phyloP scores from a whole-genome alignment of 1,140 invertebrate genomes.

The Hylaeus anthracinus region DNA sequence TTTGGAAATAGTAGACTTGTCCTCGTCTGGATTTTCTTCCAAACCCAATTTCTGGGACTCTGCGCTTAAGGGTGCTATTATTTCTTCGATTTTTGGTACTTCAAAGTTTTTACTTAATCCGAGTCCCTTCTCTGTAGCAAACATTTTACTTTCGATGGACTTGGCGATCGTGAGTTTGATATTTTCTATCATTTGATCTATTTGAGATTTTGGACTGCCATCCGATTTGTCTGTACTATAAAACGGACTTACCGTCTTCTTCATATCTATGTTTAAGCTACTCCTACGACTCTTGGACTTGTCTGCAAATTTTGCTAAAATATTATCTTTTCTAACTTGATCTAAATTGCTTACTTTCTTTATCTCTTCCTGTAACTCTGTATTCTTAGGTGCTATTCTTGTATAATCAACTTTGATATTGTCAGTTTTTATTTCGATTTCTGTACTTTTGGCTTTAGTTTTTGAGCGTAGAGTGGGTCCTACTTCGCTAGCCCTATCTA shows the following conservation, averaged over 20 bases:
- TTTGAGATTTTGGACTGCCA: slow-evolving; percentile 69
- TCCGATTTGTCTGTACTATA: slow-evolving; percentile 69
- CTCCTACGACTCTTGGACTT: slow-evolving; percentile 73
- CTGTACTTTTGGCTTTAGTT: slow-evolving; percentile 75
- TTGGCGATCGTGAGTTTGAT: slow-evolving; percentile 78
- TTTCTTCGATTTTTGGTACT: slow-evolving; percentile 74
- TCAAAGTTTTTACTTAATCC: slow-evolving; percentile 73
- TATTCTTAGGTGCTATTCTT: slow-evolving; percentile 29
- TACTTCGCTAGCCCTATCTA: slow-evolving; percentile 62
- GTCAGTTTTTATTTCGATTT: slow-evolving; percentile 60
- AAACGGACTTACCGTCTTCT: slow-evolving; percentile 72
- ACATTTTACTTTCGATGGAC: slow-evolving; percentile 76
- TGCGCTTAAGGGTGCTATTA: slow-evolving; percentile 73
- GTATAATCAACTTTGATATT: slow-evolving; percentile 40
- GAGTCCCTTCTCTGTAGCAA: slow-evolving; percentile 69
- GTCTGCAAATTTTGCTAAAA: slow-evolving; percentile 67
- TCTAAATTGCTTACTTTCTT: slow-evolving; percentile 63
- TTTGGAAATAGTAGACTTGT: slow-evolving; percentile 67
- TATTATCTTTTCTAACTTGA: slow-evolving; percentile 67
- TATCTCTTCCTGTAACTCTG: slow-evolving; percentile 52
- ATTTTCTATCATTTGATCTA: slow-evolving; percentile 78
- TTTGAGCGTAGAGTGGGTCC: slow-evolving; percentile 77
- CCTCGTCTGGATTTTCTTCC: slow-evolving; percentile 69
- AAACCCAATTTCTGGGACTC: slow-evolving; percentile 73
- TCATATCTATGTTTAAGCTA: slow-evolving; percentile 76